phyloP scores from a whole-genome alignment of 2,113 vertebrate genomes.

The Colaptes auratus region DNA sequence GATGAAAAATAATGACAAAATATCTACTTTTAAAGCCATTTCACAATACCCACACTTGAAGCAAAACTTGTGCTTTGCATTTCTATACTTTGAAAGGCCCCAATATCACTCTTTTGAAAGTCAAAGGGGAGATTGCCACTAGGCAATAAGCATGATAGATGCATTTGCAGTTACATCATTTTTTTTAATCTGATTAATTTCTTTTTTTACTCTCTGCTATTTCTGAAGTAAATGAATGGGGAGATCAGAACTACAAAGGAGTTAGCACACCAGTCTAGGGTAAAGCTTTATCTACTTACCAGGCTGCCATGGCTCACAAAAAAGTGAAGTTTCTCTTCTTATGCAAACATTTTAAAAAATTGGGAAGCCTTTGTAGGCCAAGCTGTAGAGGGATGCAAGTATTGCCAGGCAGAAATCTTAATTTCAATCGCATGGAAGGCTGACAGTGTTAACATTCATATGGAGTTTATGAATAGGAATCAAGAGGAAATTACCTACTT shows the following conservation, averaged over 20 bases:
- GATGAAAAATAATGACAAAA: not conserved
- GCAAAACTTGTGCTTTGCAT: not conserved
- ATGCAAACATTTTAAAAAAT: conserved; percentile 26
- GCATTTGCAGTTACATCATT: not conserved
- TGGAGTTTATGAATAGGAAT: conserved; percentile 46
- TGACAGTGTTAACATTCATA: conserved; percentile 42
- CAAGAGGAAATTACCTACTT: conserved; percentile 67
- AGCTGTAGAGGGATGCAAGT: not conserved
- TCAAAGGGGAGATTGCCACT: not conserved
- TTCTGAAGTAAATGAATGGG: conserved; percentile 55
- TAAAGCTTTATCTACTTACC: conserved; percentile 59
- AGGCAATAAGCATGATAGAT: not conserved
- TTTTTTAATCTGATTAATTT: conserved; percentile 50
- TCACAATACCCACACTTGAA: not conserved
- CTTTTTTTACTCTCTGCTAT: not conserved
- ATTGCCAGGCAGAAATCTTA: conserved; percentile 33
- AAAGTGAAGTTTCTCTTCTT: conserved; percentile 44
- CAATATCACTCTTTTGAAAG: not conserved
- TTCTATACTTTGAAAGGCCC: not conserved
- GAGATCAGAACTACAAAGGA: conserved; percentile 36
- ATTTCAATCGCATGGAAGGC: conserved; percentile 4
- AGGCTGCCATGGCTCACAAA: conserved; percentile 35
- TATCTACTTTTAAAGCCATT: not conserved
- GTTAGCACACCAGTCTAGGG: not conserved
- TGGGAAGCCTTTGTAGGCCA: conserved; percentile 19